These are phyloP conservation scores for Halocynthia aurantium DNA, from an alignment of 23 tunicate species.

Conservation along the genomic window DNA sequence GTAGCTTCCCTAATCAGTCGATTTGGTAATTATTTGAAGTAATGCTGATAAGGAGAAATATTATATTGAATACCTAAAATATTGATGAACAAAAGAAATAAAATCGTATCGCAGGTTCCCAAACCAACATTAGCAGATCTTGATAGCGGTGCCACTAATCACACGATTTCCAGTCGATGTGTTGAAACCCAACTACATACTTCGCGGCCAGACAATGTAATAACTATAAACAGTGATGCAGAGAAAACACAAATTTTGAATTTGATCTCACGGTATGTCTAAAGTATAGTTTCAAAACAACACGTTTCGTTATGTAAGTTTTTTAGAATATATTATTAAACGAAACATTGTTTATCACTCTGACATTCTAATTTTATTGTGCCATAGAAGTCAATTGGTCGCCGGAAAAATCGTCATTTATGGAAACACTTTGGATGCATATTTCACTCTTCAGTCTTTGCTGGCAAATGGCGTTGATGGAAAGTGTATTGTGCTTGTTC, in stretches of 20 bases:
- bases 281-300: too few relatives aligned
- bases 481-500: conserved; percentile 34
- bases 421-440: conserved; percentile 69
- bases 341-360: too few relatives aligned
- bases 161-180: conserved; percentile 36
- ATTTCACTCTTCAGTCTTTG: conserved; percentile 40
- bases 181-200: conserved; percentile 13
- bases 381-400: neutral
- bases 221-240: conserved; percentile 59
- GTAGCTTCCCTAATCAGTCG: neutral
- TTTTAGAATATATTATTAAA: too few relatives aligned
- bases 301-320: too few relatives aligned
- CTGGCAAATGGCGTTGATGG: conserved; percentile 62
- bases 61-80: neutral
- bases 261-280: conserved; percentile 32
- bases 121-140: conserved; percentile 57
- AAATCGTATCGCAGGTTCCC: conserved; percentile 47
- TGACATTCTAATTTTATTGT: too few relatives aligned
- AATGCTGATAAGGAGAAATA: too few relatives aligned
- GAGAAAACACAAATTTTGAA: conserved; percentile 24
- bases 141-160: conserved; percentile 47
- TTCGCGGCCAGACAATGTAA: conserved; percentile 49
- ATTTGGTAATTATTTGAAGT: too few relatives aligned
- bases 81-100: neutral
- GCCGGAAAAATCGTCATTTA: conserved; percentile 44